Evolutionary conservation across 2,888 invertebrate genomes (phyloP), one percentile per base, ranked within the genome.

Genomic region (Trichopria drosophilae): DNA sequence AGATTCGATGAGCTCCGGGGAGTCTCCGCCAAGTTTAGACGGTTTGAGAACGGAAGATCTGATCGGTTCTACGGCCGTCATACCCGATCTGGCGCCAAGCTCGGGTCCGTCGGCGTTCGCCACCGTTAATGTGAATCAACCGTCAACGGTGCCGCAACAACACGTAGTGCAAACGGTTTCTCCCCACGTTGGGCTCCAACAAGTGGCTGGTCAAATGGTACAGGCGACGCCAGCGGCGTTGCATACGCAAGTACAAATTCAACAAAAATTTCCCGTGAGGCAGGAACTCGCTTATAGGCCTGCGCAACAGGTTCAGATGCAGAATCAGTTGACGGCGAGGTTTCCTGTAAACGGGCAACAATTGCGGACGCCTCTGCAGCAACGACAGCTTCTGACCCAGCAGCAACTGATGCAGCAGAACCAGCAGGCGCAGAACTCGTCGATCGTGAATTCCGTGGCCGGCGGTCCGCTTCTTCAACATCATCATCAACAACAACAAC

Each of bases 271-370:
- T 64, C 67, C 73, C 24, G 62, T 69, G 43, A 65, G 73, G 24
- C 75, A 72, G 55, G 75, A 75, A 51, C 44, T 68, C 42, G 59
- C 67, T 35, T 73, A 71, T 26, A 67, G 72, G 51, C 63, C 71
- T 13, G 36, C 65, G 1, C 67, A 61, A 41, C 59, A 60, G 47
- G 29, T 55, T 45, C 63, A 64, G 41, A 55, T 66, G 28, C 72
- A 67, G 48, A 64, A 54, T 50, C 71, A 72, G 46, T 62, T 69
- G 49, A 55, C 66, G 47, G 71, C 66, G 5, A 65, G 73, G 48
- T 75, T 65, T 64, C 68, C 74, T 20, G 61, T 74, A 1, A 72
- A 72, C 40, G 75, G 75, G 7, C 73, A 74, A 53, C 72, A 70
- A 55, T 9, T 19, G 12, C 63, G 62, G 22, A 57, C 59, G 24